Evolutionary conservation across 2,113 vertebrate genomes (phyloP).

Genomic region (Leptobrachium leishanense): DNA sequence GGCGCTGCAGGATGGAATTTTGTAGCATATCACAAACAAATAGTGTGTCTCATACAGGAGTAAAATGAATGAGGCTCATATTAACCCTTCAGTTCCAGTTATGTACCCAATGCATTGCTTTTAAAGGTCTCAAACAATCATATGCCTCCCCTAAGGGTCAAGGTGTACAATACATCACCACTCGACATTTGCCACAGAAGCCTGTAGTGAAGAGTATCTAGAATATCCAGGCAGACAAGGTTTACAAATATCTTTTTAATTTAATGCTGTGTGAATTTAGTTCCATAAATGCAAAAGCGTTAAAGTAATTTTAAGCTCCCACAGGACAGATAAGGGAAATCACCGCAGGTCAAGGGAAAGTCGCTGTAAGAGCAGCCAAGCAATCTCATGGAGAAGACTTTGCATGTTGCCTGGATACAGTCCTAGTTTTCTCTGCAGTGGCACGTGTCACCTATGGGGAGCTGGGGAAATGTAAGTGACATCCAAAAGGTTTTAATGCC

Average conservation of each 20-base stretch:
- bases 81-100: too few species aligned
- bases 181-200: too few species aligned
- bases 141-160: too few species aligned
- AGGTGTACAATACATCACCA: too few species aligned
- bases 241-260: constrained; percentile 17
- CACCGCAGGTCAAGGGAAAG: constrained; percentile 17
- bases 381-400: constrained; percentile 30
- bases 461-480: constrained; percentile 6
- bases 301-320: constrained; percentile 14
- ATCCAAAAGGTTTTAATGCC: constrained; percentile 9
- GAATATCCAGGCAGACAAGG: background rate
- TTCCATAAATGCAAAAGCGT: constrained; percentile 9
- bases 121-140: too few species aligned
- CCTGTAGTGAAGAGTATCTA: background rate
- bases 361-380: constrained; percentile 29
- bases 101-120: too few species aligned
- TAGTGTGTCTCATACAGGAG: too few species aligned
- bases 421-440: constrained; percentile 42
- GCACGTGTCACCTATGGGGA: constrained; percentile 46
- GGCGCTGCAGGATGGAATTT: too few species aligned
- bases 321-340: constrained; percentile 38
- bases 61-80: too few species aligned
- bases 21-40: too few species aligned
- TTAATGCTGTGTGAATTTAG: background rate
- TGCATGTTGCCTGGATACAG: constrained; percentile 47